These are phyloP conservation scores for Sesamia nonagrioides DNA, from an alignment of 1,140 invertebrate genomes.

Conservation along the genomic window DNA sequence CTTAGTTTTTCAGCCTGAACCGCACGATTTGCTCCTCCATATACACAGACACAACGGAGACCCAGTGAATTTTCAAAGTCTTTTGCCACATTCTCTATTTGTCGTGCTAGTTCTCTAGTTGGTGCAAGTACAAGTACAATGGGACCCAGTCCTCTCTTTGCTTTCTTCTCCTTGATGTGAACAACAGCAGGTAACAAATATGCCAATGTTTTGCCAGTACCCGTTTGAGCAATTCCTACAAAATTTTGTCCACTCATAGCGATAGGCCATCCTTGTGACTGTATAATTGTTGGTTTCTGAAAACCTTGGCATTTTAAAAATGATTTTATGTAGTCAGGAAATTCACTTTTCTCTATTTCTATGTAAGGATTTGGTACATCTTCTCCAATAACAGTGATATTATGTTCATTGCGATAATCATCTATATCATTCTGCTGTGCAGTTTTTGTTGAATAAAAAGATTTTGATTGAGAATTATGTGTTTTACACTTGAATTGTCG, in stretches of 20 bases:
- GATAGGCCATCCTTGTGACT: constrained; percentile 96
- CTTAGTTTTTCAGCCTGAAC: constrained; percentile 93
- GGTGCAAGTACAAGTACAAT: constrained; percentile 96
- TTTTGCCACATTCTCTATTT: constrained; percentile 97
- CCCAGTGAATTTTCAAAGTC: constrained; percentile 94
- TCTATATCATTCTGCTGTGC: constrained; percentile 65
- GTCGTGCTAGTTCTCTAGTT: constrained; percentile 97
- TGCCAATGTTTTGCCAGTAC: constrained; percentile 96
- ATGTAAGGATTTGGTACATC: constrained; percentile 77
- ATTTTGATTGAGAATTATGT: constrained; percentile 20
- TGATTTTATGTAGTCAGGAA: constrained; percentile 93
- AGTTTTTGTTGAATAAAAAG: constrained; percentile 70
- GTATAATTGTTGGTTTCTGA: constrained; percentile 94
- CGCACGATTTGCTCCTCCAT: constrained; percentile 96
- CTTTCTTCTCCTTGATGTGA: constrained; percentile 95
- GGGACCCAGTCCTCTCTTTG: constrained; percentile 94
- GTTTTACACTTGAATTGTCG: constrained; percentile 25
- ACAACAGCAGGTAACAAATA: constrained; percentile 95
- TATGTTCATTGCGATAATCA: constrained; percentile 77
- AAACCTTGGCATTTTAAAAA: constrained; percentile 93
- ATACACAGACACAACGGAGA: constrained; percentile 96
- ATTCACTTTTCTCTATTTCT: constrained; percentile 91
- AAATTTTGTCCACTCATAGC: constrained; percentile 96
- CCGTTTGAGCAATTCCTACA: constrained; percentile 98
- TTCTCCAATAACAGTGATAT: constrained; percentile 78